These are phyloP conservation scores for Neolamprologus ventralis DNA, from an alignment of 2,113 vertebrate genomes.

Conservation along the genomic window DNA sequence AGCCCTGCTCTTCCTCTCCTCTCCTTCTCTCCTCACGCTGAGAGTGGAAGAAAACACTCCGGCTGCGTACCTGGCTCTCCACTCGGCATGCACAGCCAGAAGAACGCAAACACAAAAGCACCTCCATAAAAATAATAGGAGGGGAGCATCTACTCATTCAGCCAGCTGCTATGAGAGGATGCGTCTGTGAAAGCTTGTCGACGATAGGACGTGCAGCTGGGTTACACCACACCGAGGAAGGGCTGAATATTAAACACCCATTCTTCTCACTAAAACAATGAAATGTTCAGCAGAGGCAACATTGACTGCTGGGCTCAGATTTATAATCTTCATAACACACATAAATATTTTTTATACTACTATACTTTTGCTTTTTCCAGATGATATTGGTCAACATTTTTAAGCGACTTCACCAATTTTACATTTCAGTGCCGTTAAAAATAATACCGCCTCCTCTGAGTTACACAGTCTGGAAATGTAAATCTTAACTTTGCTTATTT, in stretches of 20 bases:
- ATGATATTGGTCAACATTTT: not conserved
- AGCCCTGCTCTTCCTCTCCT: not conserved
- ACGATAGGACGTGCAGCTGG: not conserved
- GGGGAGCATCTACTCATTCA: not conserved
- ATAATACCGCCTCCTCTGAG: not conserved
- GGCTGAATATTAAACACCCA: not conserved
- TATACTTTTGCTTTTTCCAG: not conserved
- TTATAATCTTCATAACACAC: not conserved
- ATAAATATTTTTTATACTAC: not conserved
- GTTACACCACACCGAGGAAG: not conserved
- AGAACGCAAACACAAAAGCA: conserved; percentile 1
- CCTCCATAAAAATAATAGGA: not conserved
- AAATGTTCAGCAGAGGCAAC: not conserved
- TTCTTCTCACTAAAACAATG: not conserved
- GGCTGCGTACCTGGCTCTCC: conserved; percentile 16
- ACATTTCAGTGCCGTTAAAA: not conserved
- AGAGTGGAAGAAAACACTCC: not conserved
- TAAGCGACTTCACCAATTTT: not conserved
- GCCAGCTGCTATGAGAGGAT: not conserved
- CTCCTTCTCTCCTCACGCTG: not conserved
- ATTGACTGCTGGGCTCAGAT: not conserved
- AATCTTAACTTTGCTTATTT: not conserved
- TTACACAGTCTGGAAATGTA: not conserved
- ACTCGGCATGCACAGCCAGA: not conserved
- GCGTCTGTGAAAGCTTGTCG: not conserved